phyloP scores from a whole-genome alignment of 2,888 invertebrate genomes.

The Trypoxylon attenuatum region DNA sequence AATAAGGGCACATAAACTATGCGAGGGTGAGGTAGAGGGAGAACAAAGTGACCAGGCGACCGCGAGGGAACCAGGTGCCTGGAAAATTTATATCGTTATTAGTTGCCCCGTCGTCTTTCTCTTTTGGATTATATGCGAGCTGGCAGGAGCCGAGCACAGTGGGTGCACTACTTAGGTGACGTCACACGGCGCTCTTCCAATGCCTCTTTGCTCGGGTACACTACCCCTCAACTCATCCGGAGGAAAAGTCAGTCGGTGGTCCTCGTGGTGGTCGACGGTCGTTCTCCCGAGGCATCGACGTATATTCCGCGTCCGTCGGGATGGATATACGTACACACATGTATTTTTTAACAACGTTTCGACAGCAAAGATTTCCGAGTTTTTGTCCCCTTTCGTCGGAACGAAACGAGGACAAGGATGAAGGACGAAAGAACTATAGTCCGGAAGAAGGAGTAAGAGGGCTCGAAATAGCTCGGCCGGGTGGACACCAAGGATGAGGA shows the following conservation, averaged over 20 bases:
- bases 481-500: slow-evolving; percentile 12
- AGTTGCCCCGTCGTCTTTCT: neutral
- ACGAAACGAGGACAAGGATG: slow-evolving; percentile 50
- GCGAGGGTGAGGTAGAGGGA: neutral
- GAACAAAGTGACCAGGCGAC: neutral
- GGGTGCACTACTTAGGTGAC: neutral
- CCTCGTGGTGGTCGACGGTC: no score
- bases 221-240: no score
- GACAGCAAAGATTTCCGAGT: no score
- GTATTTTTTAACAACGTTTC: slow-evolving; percentile 60
- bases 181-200: slow-evolving; percentile 1
- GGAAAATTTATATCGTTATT: slow-evolving; percentile 48
- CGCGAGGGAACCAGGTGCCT: slow-evolving; percentile 26
- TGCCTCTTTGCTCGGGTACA: slow-evolving; percentile 12
- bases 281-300: slow-evolving; percentile 38
- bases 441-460: slow-evolving; percentile 59
- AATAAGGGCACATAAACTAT: no score
- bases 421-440: slow-evolving; percentile 57
- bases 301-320: slow-evolving; percentile 45
- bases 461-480: slow-evolving; percentile 21
- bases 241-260: no score
- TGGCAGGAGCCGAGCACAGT: neutral
- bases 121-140: neutral
- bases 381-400: no score
- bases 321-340: no score